Percentiles rank a stretch among this genome's conserved stretches.
phyloP scores from a whole-genome alignment of 2,888 invertebrate genomes.

The Cheilosia scutellata region DNA sequence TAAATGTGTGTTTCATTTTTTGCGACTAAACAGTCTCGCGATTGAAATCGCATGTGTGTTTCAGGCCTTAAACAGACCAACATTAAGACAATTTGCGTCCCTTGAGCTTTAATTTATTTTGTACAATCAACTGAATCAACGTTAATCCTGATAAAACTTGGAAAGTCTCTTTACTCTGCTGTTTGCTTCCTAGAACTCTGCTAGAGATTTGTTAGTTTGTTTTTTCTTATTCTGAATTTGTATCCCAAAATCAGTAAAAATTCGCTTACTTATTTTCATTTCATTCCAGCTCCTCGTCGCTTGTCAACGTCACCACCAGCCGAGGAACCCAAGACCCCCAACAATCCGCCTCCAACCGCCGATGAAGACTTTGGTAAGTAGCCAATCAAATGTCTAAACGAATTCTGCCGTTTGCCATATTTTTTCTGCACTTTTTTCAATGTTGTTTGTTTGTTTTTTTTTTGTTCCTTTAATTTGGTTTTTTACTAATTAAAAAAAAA shows the following conservation, averaged over 20 bases:
- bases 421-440: constrained; percentile 71
- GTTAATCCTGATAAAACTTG: no score
- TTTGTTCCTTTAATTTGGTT: constrained; percentile 78
- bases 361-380: constrained; percentile 82
- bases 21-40: no score
- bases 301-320: constrained; percentile 78
- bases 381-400: background rate
- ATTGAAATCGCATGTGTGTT: no score
- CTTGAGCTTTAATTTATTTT: no score
- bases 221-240: no score
- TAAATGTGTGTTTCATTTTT: no score
- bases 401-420: constrained; percentile 27
- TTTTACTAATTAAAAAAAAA: constrained; percentile 72
- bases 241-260: background rate
- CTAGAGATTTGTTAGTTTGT: no score
- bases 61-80: no score
- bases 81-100: no score
- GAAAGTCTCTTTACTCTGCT: no score
- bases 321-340: constrained; percentile 78
- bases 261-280: background rate
- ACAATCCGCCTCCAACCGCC: constrained; percentile 77
- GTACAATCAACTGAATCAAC: no score
- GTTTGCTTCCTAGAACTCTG: no score
- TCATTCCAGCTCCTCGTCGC: constrained; percentile 78
- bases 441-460: constrained; percentile 71